Conservation (phyloP, 1,140 invertebrate species). For the Delia radicum region DNA sequence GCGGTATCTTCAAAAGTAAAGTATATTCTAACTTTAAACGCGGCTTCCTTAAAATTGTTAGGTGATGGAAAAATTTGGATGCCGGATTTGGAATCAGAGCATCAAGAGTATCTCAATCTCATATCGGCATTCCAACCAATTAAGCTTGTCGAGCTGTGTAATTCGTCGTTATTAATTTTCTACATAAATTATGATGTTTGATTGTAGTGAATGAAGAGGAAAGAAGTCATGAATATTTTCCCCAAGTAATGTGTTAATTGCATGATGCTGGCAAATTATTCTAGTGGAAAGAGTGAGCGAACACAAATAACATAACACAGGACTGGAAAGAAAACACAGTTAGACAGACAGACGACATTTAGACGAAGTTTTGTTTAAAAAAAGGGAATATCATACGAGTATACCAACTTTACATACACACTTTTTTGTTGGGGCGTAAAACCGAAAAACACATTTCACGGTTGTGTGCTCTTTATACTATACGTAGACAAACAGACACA, state of each 20-base stretch:
- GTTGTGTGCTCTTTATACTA: neutral
- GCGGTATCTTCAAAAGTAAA: no score
- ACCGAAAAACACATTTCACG: conserved; percentile 22
- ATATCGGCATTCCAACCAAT: neutral
- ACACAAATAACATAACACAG: neutral
- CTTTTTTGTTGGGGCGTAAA: conserved; percentile 6
- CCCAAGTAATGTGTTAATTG: conserved; percentile 15
- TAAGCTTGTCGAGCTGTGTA: neutral
- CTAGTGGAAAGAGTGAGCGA: neutral
- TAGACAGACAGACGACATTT: neutral
- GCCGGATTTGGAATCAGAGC: no score
- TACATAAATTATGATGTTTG: neutral
- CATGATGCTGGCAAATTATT: conserved; percentile 16
- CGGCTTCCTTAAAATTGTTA: no score
- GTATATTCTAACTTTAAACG: no score
- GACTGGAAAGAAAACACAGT: neutral
- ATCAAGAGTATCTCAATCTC: no score
- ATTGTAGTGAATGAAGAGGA: neutral
- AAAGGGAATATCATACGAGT: neutral
- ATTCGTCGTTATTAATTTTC: neutral
- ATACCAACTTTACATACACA: neutral
- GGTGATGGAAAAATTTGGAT: no score
- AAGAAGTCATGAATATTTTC: neutral
- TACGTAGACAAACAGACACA: neutral
- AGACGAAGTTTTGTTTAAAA: neutral